Conservation (phyloP, 2,888 invertebrate species). For the Orchesella flavescens region DNA sequence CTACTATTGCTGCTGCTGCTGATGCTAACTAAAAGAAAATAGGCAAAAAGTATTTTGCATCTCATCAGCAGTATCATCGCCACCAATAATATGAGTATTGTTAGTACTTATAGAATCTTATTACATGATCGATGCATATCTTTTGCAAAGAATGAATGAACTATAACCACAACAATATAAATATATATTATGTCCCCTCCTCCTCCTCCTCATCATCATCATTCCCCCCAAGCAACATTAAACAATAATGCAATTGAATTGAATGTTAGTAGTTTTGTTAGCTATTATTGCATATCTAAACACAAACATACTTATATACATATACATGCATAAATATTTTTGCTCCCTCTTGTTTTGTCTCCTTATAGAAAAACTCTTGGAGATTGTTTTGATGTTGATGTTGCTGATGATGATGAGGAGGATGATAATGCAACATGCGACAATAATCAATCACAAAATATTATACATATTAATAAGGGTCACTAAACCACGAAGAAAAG, state of each 20-base stretch:
- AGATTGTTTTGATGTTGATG: background rate
- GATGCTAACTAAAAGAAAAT: no score
- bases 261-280: no score
- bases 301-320: background rate
- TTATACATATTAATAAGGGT: conserved; percentile 67
- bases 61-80: background rate
- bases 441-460: conserved; percentile 66
- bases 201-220: conserved; percentile 4
- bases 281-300: no score
- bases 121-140: conserved; percentile 39
- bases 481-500: conserved; percentile 60
- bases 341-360: no score
- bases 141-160: conserved; percentile 32
- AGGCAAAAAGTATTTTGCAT: no score
- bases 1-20: no score
- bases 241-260: background rate
- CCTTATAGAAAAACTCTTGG: no score
- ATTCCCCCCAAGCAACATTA: no score
- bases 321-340: background rate
- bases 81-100: background rate
- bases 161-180: conserved; percentile 10
- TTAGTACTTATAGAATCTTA: background rate
- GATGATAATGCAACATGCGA: conserved; percentile 53
- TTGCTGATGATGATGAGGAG: conserved; percentile 34
- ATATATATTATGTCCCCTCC: conserved; percentile 24